Percentiles rank a stretch among this genome's conserved stretches.
Evolutionary conservation across 2,888 invertebrate species (phyloP).

Genomic region (Corbicula japonica): DNA sequence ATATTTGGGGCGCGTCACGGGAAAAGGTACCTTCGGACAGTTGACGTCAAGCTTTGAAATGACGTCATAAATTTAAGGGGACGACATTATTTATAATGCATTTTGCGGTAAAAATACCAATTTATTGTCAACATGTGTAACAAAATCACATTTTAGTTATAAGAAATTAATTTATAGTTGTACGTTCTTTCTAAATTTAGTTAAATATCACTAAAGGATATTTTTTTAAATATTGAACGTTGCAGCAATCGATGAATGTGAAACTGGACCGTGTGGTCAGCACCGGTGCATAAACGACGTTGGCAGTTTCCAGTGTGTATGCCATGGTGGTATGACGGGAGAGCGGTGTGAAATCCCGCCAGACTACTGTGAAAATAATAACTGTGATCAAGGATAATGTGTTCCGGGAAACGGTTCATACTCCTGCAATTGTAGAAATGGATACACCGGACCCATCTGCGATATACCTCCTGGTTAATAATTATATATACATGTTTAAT

Average conservation of each 20-base stretch:
- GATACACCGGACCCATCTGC: constrained; percentile 6
- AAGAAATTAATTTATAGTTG: no score
- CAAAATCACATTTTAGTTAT: no score
- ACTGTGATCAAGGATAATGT: constrained; percentile 1
- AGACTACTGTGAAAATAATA: constrained; percentile 11
- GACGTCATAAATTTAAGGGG: no score
- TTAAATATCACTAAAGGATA: no score
- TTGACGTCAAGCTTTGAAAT: no score
- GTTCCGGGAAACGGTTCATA: not conserved
- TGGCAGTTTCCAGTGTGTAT: constrained; percentile 3
- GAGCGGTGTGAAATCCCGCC: constrained; percentile 4
- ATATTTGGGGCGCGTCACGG: no score
- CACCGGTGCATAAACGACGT: constrained; percentile 18
- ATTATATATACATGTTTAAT: not conserved
- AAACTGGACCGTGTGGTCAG: constrained; percentile 7
- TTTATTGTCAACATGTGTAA: no score
- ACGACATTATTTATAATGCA: no score
- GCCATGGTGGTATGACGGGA: constrained; percentile 15
- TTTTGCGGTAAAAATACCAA: no score
- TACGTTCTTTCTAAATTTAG: no score
- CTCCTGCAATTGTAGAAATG: constrained; percentile 9
- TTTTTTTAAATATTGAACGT: no score
- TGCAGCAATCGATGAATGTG: constrained; percentile 24
- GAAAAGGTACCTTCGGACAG: no score
- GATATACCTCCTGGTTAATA: constrained; percentile 11